These are phyloP conservation scores for Drosophila quinaria DNA, from an alignment of 2,888 invertebrate species.

Conservation along the genomic window DNA sequence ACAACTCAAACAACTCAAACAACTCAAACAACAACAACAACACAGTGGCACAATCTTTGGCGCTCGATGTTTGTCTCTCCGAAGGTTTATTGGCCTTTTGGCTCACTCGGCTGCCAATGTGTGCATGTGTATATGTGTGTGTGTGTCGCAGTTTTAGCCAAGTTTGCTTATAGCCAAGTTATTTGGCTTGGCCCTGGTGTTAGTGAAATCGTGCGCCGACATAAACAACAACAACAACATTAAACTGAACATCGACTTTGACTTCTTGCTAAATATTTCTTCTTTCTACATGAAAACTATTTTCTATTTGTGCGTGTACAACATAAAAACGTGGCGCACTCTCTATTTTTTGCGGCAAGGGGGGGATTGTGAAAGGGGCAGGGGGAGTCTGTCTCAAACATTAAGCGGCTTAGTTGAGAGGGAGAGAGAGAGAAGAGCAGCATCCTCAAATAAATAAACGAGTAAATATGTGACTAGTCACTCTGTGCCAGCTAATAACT, in stretches of 20 bases:
- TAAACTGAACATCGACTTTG: slow-evolving; percentile 12
- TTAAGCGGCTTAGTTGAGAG: slow-evolving; percentile 69
- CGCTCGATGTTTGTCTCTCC: slow-evolving; percentile 42
- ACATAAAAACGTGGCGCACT: slow-evolving; percentile 33
- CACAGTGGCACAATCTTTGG: slow-evolving; percentile 57
- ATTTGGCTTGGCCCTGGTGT: slow-evolving; percentile 58
- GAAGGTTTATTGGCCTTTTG: slow-evolving; percentile 80
- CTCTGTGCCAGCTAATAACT: slow-evolving; percentile 56
- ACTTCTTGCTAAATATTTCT: slow-evolving; percentile 72
- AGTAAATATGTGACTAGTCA: slow-evolving; percentile 39
- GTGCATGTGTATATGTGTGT: slow-evolving; percentile 23
- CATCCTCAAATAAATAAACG: slow-evolving; percentile 35
- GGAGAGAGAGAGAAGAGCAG: slow-evolving; percentile 24
- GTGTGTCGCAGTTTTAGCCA: slow-evolving; percentile 68
- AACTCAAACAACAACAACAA: slow-evolving; percentile 27
- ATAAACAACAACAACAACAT: slow-evolving; percentile 19
- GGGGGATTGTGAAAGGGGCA: background rate
- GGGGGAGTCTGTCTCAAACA: slow-evolving; percentile 25
- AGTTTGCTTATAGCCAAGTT: slow-evolving; percentile 43
- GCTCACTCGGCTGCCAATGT: slow-evolving; percentile 46
- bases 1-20: slow-evolving; percentile 29
- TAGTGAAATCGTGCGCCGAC: slow-evolving; percentile 40
- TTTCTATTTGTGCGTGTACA: slow-evolving; percentile 72
- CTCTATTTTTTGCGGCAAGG: background rate
- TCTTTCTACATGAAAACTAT: slow-evolving; percentile 57